Evolutionary conservation across 2,113 vertebrate species (phyloP), one percentile per base, ranked within the genome.

Genomic region (Urocynchramus pylzowi): DNA sequence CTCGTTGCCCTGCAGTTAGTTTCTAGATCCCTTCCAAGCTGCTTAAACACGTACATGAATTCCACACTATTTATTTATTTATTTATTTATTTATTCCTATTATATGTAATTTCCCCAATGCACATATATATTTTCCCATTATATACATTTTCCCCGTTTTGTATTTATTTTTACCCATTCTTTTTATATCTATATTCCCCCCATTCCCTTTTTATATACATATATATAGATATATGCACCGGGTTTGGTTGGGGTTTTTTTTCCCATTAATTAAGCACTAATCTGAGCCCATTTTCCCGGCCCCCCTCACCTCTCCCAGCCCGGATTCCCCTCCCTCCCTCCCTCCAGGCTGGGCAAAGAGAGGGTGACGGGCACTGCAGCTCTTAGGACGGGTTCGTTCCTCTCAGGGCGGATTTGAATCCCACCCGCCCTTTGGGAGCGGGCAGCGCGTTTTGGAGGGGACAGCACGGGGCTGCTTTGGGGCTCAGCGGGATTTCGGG

Each of bases 81-180:
- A 27, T 16, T 19, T 16, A 16, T 63, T 6, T 16, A 37, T 68
- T 42, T 44, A 54, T 42, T 19, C 21, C 35, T 31, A 22, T 35
- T 50, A 33, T 28, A 27, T 59, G 11, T 53, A 4, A 49, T 50
- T 57, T 17, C 9, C 15, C 21, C 26, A 31, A 52, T 23, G 13
- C 16, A 4, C 27, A 42, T 35, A 21, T 7, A 4, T n/a, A n/a
- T 88, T 35, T 37, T 13, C 10, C 33, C 27, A 8, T 28, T 39
- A 52, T n/a, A 37, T 52, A n/a, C 0, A 8, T 45, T 63, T 70
- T 45, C 0, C 7, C n/a, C 7, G 2, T 26, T 13, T 10, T 11
- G 11, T 19, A 44, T 33, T 28, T 17, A 8, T 16, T 37, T 47
- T 54, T 16, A 24, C 8, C n/a, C 14, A 3, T 35, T 65, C 8